Conservation (phyloP, 1,140 invertebrate genomes). For the Apis cerana region DNA sequence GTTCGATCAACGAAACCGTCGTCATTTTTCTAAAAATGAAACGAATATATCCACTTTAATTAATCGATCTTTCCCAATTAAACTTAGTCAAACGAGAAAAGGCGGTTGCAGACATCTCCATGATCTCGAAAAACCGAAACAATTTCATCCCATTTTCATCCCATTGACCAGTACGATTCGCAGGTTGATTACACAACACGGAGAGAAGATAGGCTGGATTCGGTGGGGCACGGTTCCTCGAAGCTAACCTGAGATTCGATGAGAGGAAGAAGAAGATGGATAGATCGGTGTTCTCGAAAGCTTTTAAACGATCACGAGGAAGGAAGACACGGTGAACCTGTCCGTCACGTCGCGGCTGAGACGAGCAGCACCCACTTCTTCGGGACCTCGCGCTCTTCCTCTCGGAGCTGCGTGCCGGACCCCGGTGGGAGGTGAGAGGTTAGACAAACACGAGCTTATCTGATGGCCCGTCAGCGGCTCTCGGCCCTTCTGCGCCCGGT, state of each 20-base stretch:
- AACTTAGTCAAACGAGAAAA: too few species aligned
- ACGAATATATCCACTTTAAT: too few species aligned
- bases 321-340: conserved; percentile 68
- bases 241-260: conserved; percentile 60
- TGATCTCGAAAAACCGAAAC: too few species aligned
- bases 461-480: conserved; percentile 77
- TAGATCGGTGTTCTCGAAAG: conserved; percentile 59
- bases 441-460: conserved; percentile 79
- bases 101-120: too few species aligned
- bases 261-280: conserved; percentile 13
- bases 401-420: conserved; percentile 61
- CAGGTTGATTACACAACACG: too few species aligned
- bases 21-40: too few species aligned
- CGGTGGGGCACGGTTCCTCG: conserved; percentile 43
- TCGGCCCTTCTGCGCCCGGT: conserved; percentile 53
- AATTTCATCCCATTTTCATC: too few species aligned
- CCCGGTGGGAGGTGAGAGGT: conserved; percentile 77
- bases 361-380: conserved; percentile 68
- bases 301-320: conserved; percentile 70
- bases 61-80: too few species aligned
- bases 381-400: conserved; percentile 47
- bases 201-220: conserved; percentile 1
- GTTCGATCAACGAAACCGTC: not conserved
- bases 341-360: conserved; percentile 66
- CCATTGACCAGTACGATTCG: too few species aligned